Evolutionary conservation across 2,797 vertebrate genomes (phyloP).

Genomic region (Oophaga sylvatica): DNA sequence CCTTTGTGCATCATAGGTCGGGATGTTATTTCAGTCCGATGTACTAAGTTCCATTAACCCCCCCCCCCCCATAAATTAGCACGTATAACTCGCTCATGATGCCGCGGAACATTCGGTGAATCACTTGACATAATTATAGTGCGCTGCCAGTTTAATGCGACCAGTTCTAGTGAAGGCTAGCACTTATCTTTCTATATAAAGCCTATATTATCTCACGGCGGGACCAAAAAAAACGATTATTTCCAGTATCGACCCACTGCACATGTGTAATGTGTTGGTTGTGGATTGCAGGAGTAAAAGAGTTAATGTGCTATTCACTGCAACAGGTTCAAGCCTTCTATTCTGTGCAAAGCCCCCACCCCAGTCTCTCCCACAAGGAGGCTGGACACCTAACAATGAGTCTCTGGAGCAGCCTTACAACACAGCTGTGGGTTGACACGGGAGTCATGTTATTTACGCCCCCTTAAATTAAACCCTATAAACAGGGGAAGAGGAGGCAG

Average conservation of each 20-base stretch:
- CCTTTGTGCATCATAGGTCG: background rate
- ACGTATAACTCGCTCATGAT: background rate
- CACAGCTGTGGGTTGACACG: slow-evolving; percentile 27
- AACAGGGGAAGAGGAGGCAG: slow-evolving; percentile 23
- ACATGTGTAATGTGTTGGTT: background rate
- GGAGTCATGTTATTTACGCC: slow-evolving; percentile 39
- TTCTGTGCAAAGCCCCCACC: slow-evolving; percentile 26
- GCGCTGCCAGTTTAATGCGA: slow-evolving; percentile 4
- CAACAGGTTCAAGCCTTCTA: slow-evolving; percentile 40
- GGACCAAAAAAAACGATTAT: background rate
- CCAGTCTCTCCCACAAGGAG: slow-evolving; percentile 49
- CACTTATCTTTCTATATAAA: slow-evolving; percentile 18
- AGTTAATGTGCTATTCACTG: slow-evolving; percentile 10
- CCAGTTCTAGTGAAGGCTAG: background rate
- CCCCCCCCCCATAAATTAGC: background rate
- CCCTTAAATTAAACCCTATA: slow-evolving; percentile 34
- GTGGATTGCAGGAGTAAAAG: background rate
- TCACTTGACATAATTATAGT: slow-evolving; percentile 2
- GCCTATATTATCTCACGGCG: background rate
- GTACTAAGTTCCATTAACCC: background rate
- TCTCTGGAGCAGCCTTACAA: background rate
- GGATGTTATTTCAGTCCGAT: background rate
- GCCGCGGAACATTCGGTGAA: background rate
- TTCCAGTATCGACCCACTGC: background rate
- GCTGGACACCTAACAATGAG: slow-evolving; percentile 34